Percentiles rank a stretch among this genome's conserved stretches.
Conservation (phyloP, 2,797 vertebrate genomes). For the Pseudomugil tenellus region DNA sequence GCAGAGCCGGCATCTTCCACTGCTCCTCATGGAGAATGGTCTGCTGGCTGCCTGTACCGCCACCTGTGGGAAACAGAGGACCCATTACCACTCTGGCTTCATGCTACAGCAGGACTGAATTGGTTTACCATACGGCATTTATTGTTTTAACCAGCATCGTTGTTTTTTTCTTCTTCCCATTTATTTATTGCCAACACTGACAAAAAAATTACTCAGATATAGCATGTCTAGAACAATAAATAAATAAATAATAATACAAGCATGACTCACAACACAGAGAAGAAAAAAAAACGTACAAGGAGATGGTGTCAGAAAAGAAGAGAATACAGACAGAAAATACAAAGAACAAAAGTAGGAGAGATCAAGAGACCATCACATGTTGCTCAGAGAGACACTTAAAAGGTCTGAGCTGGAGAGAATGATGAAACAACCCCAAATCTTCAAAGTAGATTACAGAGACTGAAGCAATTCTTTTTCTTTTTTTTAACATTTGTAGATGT, state of each 20-base stretch:
- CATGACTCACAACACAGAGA: not conserved
- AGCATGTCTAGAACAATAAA: not conserved
- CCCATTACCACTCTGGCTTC: not conserved
- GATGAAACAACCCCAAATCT: conserved; percentile 43
- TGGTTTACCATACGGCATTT: not conserved
- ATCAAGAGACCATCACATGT: conserved; percentile 23
- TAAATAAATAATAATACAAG: not conserved
- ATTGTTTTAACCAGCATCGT: not conserved
- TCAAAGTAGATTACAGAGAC: conserved; percentile 54
- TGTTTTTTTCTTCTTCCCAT: not conserved
- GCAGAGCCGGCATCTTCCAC: conserved; percentile 97
- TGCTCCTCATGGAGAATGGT: conserved; percentile 97
- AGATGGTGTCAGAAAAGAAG: not conserved
- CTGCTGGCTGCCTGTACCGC: conserved; percentile 90
- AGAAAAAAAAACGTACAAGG: not conserved
- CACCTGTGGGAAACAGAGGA: conserved; percentile 76
- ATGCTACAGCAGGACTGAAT: not conserved
- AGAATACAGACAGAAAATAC: not conserved
- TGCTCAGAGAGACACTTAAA: conserved; percentile 35
- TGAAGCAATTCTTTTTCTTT: conserved; percentile 11
- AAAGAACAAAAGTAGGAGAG: conserved; percentile 21
- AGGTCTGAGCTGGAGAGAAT: conserved; percentile 43
- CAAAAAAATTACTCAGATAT: not conserved
- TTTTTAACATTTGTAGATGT: conserved; percentile 13
- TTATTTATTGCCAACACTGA: not conserved